phyloP scores from a whole-genome alignment of 2,797 vertebrate species.

The Glyptemys insculpta region DNA sequence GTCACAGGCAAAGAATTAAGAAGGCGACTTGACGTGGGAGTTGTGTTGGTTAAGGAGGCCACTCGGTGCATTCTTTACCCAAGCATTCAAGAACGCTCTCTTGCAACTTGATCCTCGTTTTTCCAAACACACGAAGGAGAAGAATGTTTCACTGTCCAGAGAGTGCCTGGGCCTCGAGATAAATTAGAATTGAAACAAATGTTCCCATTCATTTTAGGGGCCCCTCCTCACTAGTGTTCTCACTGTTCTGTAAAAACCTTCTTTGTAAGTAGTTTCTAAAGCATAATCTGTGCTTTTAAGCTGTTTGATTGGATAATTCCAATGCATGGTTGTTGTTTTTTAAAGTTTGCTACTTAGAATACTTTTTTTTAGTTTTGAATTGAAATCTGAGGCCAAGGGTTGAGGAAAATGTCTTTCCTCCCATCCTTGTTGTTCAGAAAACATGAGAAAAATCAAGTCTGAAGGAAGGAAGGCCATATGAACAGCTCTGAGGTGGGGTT shows the following conservation, averaged over 20 bases:
- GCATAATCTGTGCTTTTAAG: conserved; percentile 72
- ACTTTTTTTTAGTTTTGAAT: conserved; percentile 64
- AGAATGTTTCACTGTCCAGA: conserved; percentile 72
- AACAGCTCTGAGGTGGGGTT: conserved; percentile 54
- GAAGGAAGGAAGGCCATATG: conserved; percentile 47
- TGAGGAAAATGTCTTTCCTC: conserved; percentile 56
- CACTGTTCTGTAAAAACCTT: conserved; percentile 75
- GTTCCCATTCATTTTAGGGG: conserved; percentile 76
- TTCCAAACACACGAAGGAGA: conserved; percentile 61
- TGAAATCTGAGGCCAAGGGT: conserved; percentile 63
- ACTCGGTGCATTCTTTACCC: conserved; percentile 65
- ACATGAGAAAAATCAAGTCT: conserved; percentile 57
- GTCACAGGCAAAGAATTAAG: conserved; percentile 39
- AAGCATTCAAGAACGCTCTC: conserved; percentile 68
- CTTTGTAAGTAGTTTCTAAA: conserved; percentile 67
- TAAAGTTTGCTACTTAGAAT: conserved; percentile 60
- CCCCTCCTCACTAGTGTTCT: conserved; percentile 72
- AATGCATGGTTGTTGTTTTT: conserved; percentile 68
- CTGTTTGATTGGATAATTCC: conserved; percentile 68
- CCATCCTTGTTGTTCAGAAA: conserved; percentile 69
- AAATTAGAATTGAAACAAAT: conserved; percentile 70
- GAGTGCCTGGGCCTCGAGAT: conserved; percentile 70
- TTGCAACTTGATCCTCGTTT: conserved; percentile 69
- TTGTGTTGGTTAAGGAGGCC: conserved; percentile 55
- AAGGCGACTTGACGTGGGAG: conserved; percentile 14